phyloP scores from a whole-genome alignment of 2,797 vertebrate species.

The Necrosyrtes monachus region DNA sequence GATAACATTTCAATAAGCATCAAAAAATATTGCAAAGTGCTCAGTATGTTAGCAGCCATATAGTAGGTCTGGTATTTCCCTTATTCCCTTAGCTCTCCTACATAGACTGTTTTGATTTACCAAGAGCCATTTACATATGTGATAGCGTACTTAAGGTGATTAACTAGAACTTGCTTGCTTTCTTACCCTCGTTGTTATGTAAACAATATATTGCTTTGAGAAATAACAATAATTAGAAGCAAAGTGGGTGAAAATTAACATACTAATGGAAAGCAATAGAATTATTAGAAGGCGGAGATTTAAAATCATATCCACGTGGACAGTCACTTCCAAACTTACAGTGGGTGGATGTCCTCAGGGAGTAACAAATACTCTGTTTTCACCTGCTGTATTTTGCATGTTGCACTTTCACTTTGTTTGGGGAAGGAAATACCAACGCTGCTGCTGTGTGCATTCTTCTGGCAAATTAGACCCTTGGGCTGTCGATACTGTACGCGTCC shows the following conservation, averaged over 20 bases:
- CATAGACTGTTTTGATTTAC: not conserved
- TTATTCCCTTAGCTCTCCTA: not conserved
- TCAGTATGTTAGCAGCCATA: rapidly evolving
- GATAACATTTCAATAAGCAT: not conserved
- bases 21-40: not conserved
- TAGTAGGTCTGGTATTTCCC: not conserved
- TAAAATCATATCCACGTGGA: not conserved
- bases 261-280: not conserved
- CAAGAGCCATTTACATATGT: not conserved
- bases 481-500: not conserved
- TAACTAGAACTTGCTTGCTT: not conserved
- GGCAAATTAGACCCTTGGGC: not conserved
- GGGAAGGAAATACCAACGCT: not conserved
- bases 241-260: not conserved
- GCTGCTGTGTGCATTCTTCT: not conserved
- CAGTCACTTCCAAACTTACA: not conserved
- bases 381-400: not conserved
- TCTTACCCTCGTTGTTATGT: not conserved
- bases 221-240: not conserved
- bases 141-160: not conserved
- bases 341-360: not conserved
- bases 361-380: not conserved
- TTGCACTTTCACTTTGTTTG: not conserved
- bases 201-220: not conserved
- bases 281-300: not conserved